These are phyloP conservation scores for Callipepla squamata DNA, from an alignment of 2,113 vertebrate genomes.

Conservation along the genomic window DNA sequence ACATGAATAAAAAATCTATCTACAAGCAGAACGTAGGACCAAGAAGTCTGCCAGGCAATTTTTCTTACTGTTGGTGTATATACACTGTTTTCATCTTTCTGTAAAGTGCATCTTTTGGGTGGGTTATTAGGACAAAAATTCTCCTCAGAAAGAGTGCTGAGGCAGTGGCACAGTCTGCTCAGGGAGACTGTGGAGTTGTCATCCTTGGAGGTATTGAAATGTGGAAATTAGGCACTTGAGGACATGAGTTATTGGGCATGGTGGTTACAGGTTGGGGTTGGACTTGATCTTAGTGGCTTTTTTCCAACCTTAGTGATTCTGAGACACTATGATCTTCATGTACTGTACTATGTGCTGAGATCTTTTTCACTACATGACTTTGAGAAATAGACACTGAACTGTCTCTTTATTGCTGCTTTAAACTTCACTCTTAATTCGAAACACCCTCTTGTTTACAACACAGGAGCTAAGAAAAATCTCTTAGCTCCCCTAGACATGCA, in stretches of 20 bases:
- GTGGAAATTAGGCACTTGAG: too few species aligned
- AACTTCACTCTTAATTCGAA: not conserved
- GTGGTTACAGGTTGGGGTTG: too few species aligned
- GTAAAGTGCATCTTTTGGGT: not conserved
- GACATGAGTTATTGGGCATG: too few species aligned
- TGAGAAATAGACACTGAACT: not conserved
- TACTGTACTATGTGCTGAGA: not conserved
- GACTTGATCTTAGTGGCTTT: too few species aligned
- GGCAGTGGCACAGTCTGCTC: too few species aligned
- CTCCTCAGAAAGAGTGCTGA: too few species aligned
- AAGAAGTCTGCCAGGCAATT: not conserved
- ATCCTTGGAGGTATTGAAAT: too few species aligned
- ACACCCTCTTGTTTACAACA: not conserved
- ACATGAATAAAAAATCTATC: not conserved
- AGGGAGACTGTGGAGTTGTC: too few species aligned
- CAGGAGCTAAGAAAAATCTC: not conserved
- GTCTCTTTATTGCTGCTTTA: not conserved
- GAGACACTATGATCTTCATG: not conserved
- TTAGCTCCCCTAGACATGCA: not conserved
- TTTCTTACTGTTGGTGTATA: not conserved
- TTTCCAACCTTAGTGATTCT: too few species aligned
- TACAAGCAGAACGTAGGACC: not conserved
- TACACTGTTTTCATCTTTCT: not conserved
- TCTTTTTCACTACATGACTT: not conserved
- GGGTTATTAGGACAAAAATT: too few species aligned